Conservation (phyloP, 2,888 invertebrate species). For the Philhelius pedissequus region DNA sequence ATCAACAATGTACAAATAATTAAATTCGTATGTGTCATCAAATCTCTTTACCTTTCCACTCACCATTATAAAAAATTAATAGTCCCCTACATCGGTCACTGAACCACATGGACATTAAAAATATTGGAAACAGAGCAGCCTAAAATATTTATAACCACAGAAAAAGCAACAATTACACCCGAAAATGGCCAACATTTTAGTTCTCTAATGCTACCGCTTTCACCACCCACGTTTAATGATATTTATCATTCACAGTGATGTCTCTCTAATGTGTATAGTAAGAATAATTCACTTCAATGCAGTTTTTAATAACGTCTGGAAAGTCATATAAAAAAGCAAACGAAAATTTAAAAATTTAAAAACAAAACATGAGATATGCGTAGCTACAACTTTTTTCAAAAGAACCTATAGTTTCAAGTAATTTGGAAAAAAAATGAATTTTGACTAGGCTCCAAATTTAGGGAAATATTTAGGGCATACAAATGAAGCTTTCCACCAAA, state of each 20-base stretch:
- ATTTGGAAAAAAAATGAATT: too few species aligned
- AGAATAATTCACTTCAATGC: too few species aligned
- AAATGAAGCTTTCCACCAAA: too few species aligned
- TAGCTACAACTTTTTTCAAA: too few species aligned
- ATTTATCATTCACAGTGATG: background rate
- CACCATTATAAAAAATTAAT: background rate
- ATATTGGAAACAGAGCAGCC: slow-evolving; percentile 14
- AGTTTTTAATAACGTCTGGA: too few species aligned
- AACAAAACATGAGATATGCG: too few species aligned
- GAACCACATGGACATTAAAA: slow-evolving; percentile 1
- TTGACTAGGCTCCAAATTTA: too few species aligned
- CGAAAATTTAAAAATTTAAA: too few species aligned
- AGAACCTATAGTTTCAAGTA: too few species aligned
- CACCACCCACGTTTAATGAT: background rate
- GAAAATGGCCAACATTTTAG: background rate
- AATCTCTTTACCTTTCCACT: background rate
- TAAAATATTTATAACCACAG: slow-evolving; percentile 26
- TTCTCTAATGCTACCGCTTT: background rate
- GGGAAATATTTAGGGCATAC: too few species aligned
- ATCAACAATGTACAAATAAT: slow-evolving; percentile 47
- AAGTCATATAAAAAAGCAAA: too few species aligned
- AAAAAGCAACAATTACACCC: slow-evolving; percentile 33
- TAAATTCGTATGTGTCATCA: slow-evolving; percentile 36
- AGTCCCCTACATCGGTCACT: background rate
- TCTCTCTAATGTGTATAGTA: background rate